phyloP scores from a whole-genome alignment of 2,113 vertebrate species.

The Coryphaenoides rupestris region DNA sequence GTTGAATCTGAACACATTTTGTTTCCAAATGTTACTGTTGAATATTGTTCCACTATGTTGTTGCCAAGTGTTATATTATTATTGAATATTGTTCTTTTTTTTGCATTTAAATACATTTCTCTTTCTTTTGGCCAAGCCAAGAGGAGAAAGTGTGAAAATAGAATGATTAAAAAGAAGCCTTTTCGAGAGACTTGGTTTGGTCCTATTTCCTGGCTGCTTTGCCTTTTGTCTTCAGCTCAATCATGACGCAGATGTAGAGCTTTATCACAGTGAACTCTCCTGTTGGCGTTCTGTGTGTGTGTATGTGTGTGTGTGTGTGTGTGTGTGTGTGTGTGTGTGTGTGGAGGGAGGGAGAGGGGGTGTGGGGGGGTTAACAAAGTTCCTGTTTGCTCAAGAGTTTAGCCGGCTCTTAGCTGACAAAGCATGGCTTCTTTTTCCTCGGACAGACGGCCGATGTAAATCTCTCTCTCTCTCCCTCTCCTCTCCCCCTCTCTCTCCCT shows the following conservation, averaged over 20 bases:
- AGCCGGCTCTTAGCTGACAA: slow-evolving; percentile 60
- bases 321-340: slow-evolving; percentile 24
- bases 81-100: too few species aligned
- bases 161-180: slow-evolving; percentile 34
- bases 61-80: too few species aligned
- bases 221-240: slow-evolving; percentile 57
- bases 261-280: slow-evolving; percentile 13
- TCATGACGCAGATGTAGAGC: slow-evolving; percentile 42
- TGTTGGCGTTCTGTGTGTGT: slow-evolving; percentile 27
- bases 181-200: slow-evolving; percentile 58
- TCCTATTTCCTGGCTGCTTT: slow-evolving; percentile 69
- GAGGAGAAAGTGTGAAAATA: slow-evolving; percentile 30
- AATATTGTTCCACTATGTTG: too few species aligned
- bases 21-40: too few species aligned
- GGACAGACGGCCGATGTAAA: slow-evolving; percentile 1
- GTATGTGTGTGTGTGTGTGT: too few species aligned
- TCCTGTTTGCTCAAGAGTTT: slow-evolving; percentile 72
- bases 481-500: too few species aligned
- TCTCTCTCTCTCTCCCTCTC: background rate
- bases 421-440: slow-evolving; percentile 32
- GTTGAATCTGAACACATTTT: too few species aligned
- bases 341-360: slow-evolving; percentile 32
- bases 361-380: slow-evolving; percentile 33
- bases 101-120: too few species aligned
- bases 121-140: too few species aligned